Percentiles rank a stretch among this genome's conserved stretches.
phyloP scores from a whole-genome alignment of 2,113 vertebrate species.

The Okapia johnstoni region DNA sequence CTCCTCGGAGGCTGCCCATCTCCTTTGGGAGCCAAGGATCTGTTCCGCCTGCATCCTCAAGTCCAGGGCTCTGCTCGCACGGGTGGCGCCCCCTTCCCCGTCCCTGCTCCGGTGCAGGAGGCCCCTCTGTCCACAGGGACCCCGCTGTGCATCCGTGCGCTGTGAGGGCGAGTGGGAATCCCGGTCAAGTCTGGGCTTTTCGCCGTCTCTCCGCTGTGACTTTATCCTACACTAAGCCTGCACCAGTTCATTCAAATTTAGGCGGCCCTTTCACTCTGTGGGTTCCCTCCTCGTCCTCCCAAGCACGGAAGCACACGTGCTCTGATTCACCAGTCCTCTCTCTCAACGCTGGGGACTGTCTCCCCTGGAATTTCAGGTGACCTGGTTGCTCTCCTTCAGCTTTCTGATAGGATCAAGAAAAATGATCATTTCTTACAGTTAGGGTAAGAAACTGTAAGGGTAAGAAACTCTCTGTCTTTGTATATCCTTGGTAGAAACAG shows the following conservation, averaged over 20 bases:
- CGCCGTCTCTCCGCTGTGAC: too few species aligned
- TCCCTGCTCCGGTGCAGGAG: neutral
- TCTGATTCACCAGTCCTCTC: accelerated
- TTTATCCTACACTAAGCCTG: neutral
- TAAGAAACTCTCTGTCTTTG: neutral
- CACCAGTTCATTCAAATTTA: neutral
- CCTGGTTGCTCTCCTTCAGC: neutral
- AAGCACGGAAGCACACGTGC: accelerated
- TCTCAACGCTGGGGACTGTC: neutral
- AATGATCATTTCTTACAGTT: neutral
- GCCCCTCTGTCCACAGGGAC: neutral
- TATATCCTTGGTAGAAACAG: neutral
- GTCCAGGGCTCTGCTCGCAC: neutral
- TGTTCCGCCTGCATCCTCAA: neutral
- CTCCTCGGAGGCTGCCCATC: neutral
- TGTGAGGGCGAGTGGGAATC: neutral
- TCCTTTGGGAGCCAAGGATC: neutral
- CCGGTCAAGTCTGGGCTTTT: neutral
- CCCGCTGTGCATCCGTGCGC: accelerated
- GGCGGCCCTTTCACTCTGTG: accelerated
- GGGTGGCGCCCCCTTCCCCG: accelerated
- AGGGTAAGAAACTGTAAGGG: neutral
- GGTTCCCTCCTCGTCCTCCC: neutral
- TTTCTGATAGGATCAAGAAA: neutral
- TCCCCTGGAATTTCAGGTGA: too few species aligned